Evolutionary conservation across 2,888 invertebrate genomes (phyloP), one percentile per base, ranked within the genome.

Genomic region (Phengaris arion): DNA sequence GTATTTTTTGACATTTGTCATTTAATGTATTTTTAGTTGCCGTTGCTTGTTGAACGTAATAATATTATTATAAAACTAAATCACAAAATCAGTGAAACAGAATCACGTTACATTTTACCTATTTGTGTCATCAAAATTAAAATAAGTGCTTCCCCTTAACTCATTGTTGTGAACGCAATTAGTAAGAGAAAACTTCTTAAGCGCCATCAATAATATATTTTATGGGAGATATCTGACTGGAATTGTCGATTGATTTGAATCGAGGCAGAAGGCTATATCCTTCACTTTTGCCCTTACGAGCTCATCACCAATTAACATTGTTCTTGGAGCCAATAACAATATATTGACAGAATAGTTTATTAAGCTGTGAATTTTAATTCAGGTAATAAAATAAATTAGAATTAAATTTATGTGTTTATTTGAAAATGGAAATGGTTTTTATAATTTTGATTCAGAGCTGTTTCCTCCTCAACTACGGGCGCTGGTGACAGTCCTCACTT

Each of bases 211-310:
- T 22, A 72, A 7, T 72, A 72, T 54, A 72, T 0, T 72, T 72
- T 72, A 72, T 52, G 51, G 3, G 52, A 8, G 52, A 22, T 54
- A 52, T 54, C 52, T 72, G 72, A 54, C 72, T 3, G 54, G 52
- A 13, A 72, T 70, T 15, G 10, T 51, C 70, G 70, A 72, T 52
- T 54, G 72, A 72, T 72, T 72, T 72, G 72, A 72, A 72, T 72
- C 52, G 52, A 72, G 54, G 35, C 54, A 54, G 10, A 22, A 52
- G 54, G 10, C 72, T 70, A 22, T 54, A 52, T 35, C 72, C 72
- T 72, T 72, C 54, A 72, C 72, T 35, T 52, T 12, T 72, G 72
- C 72, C 51, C 72, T 72, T 72, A 52, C 22, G 15, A 70, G 52
- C 35, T 72, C 72, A 52, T 22, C 22, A 35, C 35, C 72, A 72